Evolutionary conservation across 64 coral and sea anemone genomes (phyloP).

Genomic region (Montipora efflorescens): DNA sequence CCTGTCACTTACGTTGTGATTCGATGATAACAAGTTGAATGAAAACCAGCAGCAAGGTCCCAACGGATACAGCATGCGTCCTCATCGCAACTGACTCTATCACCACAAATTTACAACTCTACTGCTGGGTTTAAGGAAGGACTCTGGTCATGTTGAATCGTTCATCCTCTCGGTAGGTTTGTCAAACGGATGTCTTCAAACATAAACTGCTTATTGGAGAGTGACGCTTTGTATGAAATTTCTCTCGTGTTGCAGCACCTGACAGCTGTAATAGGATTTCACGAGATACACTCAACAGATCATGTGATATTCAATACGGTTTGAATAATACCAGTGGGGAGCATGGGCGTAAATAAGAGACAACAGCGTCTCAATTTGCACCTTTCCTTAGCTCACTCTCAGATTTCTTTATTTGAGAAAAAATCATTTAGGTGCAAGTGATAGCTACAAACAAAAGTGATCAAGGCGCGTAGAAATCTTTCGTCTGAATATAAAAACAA

Average conservation of each 20-base stretch:
- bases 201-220: not conserved
- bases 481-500: no score
- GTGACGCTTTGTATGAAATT: not conserved
- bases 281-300: not conserved
- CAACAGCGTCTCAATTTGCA: not conserved
- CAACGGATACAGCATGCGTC: not conserved
- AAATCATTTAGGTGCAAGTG: not conserved
- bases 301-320: not conserved
- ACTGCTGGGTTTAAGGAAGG: not conserved
- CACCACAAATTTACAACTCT: not conserved
- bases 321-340: not conserved
- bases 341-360: not conserved
- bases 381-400: no score
- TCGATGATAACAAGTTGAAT: not conserved
- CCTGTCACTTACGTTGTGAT: not conserved
- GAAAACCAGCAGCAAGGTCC: slow-evolving; percentile 2
- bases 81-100: not conserved
- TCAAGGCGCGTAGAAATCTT: no score
- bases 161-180: not conserved
- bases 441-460: not conserved
- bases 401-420: not conserved
- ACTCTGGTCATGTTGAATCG: not conserved
- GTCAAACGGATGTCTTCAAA: not conserved
- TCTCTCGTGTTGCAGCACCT: not conserved
- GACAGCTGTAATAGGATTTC: not conserved